Evolutionary conservation across 2,113 vertebrate genomes (phyloP).

Genomic region (Lycaon pictus): DNA sequence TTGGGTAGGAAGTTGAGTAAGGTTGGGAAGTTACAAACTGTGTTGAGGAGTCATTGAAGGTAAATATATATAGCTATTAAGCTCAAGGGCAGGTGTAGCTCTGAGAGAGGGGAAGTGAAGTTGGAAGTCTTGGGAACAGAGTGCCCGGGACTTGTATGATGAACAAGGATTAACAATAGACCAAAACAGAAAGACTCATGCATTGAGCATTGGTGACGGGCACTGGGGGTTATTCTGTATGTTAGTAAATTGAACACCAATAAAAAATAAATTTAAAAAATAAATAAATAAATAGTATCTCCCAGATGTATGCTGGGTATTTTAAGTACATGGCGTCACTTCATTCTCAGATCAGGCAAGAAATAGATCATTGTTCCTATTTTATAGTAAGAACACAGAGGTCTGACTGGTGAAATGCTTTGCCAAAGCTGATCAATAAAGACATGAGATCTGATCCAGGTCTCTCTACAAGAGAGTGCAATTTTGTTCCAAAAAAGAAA

Average conservation of each 20-base stretch:
- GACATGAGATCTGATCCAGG: not conserved
- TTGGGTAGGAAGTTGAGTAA: not conserved
- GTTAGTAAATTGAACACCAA: too few relatives aligned
- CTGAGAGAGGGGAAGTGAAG: not conserved
- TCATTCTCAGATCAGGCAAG: not conserved
- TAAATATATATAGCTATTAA: not conserved
- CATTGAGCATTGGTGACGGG: not conserved
- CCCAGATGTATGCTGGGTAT: not conserved
- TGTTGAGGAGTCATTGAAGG: not conserved
- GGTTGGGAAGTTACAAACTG: not conserved
- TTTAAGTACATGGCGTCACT: not conserved
- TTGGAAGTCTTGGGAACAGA: not conserved
- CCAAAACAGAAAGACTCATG: not conserved
- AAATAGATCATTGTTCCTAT: not conserved
- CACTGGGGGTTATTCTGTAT: too few relatives aligned
- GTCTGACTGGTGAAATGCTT: not conserved
- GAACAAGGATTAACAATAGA: not conserved
- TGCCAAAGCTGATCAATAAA: not conserved
- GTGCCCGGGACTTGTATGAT: not conserved
- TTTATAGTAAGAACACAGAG: not conserved
- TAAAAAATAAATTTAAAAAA: too few relatives aligned
- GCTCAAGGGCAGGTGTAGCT: not conserved
- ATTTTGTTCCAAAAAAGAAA: not conserved
- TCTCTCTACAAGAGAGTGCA: not conserved
- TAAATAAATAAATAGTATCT: not conserved